Evolutionary conservation across 2,888 invertebrate species (phyloP).

Genomic region (Apodemia zela): DNA sequence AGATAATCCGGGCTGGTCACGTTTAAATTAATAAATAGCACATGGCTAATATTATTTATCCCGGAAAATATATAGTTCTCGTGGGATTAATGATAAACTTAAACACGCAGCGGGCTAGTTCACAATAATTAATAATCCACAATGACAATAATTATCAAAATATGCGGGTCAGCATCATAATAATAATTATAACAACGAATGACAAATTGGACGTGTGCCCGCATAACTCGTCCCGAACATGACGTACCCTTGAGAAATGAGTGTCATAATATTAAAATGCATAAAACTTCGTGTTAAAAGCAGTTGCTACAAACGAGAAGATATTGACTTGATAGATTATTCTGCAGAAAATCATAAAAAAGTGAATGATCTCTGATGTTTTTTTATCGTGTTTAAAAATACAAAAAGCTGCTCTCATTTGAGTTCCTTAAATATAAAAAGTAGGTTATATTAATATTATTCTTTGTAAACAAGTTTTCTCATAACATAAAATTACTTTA

Average conservation of each 20-base stretch:
- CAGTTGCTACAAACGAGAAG: background rate
- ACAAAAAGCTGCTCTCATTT: too few relatives aligned
- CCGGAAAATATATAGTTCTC: too few relatives aligned
- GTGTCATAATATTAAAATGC: slow-evolving; percentile 6
- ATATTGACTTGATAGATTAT: slow-evolving; percentile 1
- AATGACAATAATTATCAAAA: slow-evolving; percentile 12
- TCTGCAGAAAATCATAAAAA: background rate
- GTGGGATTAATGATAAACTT: too few relatives aligned
- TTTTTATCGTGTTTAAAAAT: background rate
- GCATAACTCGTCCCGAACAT: slow-evolving; percentile 1
- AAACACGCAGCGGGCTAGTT: background rate
- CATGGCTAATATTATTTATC: too few relatives aligned
- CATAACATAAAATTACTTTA: too few relatives aligned
- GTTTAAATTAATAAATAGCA: too few relatives aligned
- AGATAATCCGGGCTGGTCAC: too few relatives aligned
- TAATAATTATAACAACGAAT: slow-evolving; percentile 10
- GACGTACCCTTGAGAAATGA: slow-evolving; percentile 8
- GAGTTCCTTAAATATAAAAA: too few relatives aligned
- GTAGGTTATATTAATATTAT: too few relatives aligned
- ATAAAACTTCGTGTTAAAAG: slow-evolving; percentile 1
- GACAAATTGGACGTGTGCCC: slow-evolving; percentile 16
- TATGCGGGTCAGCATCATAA: slow-evolving; percentile 13
- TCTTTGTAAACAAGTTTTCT: too few relatives aligned
- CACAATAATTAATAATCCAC: background rate
- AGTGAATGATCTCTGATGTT: background rate